Conservation (phyloP, 1,140 invertebrate species). For the Ectropis grisescens region DNA sequence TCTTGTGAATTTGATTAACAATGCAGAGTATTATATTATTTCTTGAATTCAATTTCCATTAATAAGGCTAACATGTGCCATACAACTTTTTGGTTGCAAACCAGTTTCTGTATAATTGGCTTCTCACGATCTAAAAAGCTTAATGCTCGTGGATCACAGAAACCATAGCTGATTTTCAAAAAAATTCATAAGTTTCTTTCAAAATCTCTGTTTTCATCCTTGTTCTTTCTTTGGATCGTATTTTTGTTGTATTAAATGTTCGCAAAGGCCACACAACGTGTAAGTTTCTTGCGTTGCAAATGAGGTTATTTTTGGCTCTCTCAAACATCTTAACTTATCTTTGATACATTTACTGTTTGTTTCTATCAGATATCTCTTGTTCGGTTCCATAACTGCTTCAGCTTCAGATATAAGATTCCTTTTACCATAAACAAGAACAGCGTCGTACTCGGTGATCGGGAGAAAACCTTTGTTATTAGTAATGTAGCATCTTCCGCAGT, state of each 20-base stretch:
- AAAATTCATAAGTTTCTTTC: no score
- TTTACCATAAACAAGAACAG: constrained; percentile 11
- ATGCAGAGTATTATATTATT: no score
- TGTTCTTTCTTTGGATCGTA: no score
- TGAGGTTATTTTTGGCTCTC: constrained; percentile 14
- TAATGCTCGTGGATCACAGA: no score
- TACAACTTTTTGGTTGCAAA: no score
- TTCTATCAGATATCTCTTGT: constrained; percentile 14
- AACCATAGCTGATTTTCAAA: no score
- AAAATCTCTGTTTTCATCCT: no score
- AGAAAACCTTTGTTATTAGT: constrained; percentile 25
- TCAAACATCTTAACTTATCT: constrained; percentile 13
- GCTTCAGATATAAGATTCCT: constrained; percentile 1
- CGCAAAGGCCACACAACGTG: constrained; percentile 19
- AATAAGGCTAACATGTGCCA: no score
- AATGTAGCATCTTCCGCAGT: constrained; percentile 20
- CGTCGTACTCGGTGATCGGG: constrained; percentile 21
- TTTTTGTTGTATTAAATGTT: neutral
- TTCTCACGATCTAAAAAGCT: no score
- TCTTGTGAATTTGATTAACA: no score
- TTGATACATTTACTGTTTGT: constrained; percentile 11
- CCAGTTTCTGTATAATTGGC: no score
- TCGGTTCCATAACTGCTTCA: constrained; percentile 7
- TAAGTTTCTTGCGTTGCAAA: constrained; percentile 4
- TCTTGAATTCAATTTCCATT: no score